phyloP scores from a whole-genome alignment of 2,888 invertebrate species.

The Eupeodes luniger region DNA sequence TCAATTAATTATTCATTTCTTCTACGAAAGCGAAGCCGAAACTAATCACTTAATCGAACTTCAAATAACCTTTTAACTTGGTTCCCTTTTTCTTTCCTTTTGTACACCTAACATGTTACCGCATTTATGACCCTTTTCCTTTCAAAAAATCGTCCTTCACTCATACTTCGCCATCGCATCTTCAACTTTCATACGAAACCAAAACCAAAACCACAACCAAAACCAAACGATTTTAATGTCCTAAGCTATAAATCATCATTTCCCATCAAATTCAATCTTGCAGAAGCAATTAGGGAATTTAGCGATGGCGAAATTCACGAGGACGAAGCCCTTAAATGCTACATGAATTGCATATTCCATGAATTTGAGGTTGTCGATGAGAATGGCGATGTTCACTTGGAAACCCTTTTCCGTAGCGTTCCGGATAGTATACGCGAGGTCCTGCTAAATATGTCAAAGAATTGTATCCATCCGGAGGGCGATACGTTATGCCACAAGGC shows the following conservation, averaged over 20 bases:
- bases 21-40: constrained; percentile 1
- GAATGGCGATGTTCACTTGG: constrained; percentile 80
- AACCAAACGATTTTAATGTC: constrained; percentile 17
- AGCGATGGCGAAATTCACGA: constrained; percentile 80
- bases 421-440: constrained; percentile 78
- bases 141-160: constrained; percentile 5
- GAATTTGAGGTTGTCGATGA: constrained; percentile 79
- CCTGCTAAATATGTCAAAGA: constrained; percentile 78
- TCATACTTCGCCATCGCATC: neutral
- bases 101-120: neutral
- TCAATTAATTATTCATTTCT: neutral
- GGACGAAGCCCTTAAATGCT: constrained; percentile 80
- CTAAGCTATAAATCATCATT: constrained; percentile 44
- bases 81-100: neutral
- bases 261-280: constrained; percentile 39
- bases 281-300: constrained; percentile 79
- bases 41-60: constrained; percentile 38
- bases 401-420: constrained; percentile 77
- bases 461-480: constrained; percentile 79
- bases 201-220: neutral
- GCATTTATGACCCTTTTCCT: constrained; percentile 18
- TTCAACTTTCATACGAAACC: neutral
- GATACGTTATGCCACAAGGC: constrained; percentile 80
- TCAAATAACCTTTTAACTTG: constrained; percentile 7
- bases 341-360: constrained; percentile 81